Conservation (phyloP, 2,113 vertebrate genomes). For the Sceloporus tristichus region DNA sequence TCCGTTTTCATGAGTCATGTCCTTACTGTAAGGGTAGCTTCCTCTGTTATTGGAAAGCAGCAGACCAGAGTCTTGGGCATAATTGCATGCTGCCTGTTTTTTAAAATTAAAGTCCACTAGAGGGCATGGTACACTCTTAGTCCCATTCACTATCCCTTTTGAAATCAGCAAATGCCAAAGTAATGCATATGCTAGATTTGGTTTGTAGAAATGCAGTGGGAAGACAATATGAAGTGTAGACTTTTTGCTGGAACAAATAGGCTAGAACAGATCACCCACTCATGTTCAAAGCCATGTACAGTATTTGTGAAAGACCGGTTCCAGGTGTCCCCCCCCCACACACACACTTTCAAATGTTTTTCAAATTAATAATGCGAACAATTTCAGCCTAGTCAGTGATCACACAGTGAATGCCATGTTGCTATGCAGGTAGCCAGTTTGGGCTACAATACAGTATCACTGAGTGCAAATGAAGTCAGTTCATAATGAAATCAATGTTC, state of each 20-base stretch:
- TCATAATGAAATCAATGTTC: not conserved
- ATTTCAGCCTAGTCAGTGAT: not conserved
- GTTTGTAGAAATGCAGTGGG: not conserved
- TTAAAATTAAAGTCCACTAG: conserved; percentile 62
- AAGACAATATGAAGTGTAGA: not conserved
- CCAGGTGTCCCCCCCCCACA: not conserved
- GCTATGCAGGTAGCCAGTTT: not conserved
- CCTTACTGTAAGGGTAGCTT: not conserved
- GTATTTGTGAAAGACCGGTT: not conserved
- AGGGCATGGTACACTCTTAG: conserved; percentile 62
- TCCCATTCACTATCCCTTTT: not conserved
- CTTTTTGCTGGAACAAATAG: not conserved
- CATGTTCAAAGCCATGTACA: not conserved
- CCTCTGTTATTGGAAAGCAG: not conserved
- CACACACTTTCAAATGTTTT: not conserved
- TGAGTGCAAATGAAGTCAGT: not conserved
- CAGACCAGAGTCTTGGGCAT: not conserved
- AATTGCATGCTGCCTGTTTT: not conserved
- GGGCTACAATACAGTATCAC: not conserved
- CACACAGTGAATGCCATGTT: not conserved
- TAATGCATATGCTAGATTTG: not conserved
- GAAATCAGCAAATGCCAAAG: not conserved
- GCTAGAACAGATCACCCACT: not conserved
- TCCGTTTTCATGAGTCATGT: not conserved
- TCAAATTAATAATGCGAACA: not conserved